These are phyloP conservation scores for Phainopepla nitens DNA, from an alignment of 2,113 vertebrate species.

Conservation along the genomic window DNA sequence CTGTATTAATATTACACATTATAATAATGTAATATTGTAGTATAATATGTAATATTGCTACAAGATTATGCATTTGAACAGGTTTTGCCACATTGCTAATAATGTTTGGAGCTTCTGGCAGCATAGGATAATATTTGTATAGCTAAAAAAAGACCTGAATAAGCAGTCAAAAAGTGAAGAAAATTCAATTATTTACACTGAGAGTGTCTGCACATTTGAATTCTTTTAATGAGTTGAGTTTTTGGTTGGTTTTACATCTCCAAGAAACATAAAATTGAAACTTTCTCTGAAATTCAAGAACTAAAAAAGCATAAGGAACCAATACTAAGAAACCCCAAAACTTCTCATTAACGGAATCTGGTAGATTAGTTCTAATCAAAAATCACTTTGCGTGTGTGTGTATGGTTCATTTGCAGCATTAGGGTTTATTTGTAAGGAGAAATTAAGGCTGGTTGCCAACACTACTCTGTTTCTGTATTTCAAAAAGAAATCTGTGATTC, in stretches of 20 bases:
- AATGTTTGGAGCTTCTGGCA: not conserved
- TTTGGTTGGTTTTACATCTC: not conserved
- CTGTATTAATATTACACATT: not conserved
- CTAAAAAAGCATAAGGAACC: not conserved
- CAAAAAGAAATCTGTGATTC: not conserved
- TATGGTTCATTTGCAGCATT: not conserved
- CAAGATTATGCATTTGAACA: not conserved
- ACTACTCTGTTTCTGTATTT: not conserved
- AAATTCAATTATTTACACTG: not conserved
- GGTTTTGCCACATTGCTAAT: not conserved
- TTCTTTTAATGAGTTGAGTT: not conserved
- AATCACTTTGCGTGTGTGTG: not conserved
- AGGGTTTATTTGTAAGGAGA: not conserved
- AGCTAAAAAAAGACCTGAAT: not conserved
- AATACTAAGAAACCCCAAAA: not conserved
- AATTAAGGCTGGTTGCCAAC: not conserved
- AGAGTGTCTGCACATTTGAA: not conserved
- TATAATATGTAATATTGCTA: not conserved
- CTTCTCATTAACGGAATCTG: not conserved
- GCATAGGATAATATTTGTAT: not conserved
- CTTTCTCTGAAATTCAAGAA: not conserved
- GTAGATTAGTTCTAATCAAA: not conserved
- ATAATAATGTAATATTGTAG: no score
- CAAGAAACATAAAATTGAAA: not conserved
- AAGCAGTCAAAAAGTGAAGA: not conserved